These are phyloP conservation scores for Tanytarsus gracilentus DNA, from an alignment of 2,888 invertebrate species.

Conservation along the genomic window DNA sequence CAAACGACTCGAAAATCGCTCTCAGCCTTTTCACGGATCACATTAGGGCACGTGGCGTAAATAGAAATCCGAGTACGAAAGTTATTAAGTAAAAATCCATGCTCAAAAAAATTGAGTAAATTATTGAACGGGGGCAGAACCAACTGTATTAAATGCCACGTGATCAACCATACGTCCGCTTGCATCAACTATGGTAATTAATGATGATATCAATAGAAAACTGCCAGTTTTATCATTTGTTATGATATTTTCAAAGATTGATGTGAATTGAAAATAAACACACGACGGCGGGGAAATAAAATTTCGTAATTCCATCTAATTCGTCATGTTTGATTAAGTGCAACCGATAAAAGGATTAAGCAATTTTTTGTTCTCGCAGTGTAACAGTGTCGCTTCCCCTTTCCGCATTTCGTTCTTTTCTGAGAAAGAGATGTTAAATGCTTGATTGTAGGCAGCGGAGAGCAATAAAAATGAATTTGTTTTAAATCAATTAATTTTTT, in stretches of 20 bases:
- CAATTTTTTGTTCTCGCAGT: background rate
- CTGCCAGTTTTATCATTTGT: conserved; percentile 20
- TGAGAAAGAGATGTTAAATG: no score
- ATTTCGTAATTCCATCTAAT: conserved; percentile 15
- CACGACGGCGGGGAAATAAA: no score
- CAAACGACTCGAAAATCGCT: background rate
- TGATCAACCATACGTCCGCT: conserved; percentile 8
- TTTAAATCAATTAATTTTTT: no score
- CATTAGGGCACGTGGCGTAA: conserved; percentile 21
- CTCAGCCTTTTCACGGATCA: conserved; percentile 18
- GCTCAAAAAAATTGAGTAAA: conserved; percentile 3
- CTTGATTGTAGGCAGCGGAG: no score
- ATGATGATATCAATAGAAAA: conserved; percentile 22
- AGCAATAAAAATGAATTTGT: no score
- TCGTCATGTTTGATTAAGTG: conserved; percentile 19
- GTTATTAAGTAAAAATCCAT: conserved; percentile 22
- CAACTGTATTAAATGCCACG: conserved; percentile 19
- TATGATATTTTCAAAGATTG: conserved; percentile 27
- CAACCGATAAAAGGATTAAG: conserved; percentile 14
- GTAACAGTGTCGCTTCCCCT: background rate
- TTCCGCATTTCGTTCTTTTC: background rate
- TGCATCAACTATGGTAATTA: conserved; percentile 26
- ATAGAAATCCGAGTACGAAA: conserved; percentile 23
- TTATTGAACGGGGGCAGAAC: conserved; percentile 15
- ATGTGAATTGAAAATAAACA: conserved; percentile 26